Evolutionary conservation across 2,888 invertebrate species (phyloP).

Genomic region (Tetramorium bicarinatum): DNA sequence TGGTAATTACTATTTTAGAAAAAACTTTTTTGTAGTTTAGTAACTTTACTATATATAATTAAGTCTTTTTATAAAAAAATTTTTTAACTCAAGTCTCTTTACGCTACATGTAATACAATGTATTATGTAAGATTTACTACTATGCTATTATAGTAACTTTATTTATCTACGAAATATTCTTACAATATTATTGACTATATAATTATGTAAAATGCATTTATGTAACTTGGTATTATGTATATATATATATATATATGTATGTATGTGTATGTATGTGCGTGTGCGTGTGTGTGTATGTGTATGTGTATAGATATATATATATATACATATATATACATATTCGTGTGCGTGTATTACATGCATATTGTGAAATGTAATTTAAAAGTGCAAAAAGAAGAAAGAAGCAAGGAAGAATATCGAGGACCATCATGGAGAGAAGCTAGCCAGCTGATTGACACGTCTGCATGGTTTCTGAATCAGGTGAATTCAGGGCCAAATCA

Average conservation of each 20-base stretch:
- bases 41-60: not conserved
- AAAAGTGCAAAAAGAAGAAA: constrained; percentile 82
- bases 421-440: constrained; percentile 78
- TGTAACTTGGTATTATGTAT: constrained; percentile 53
- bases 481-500: constrained; percentile 86
- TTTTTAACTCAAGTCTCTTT: constrained; percentile 3
- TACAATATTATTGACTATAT: constrained; percentile 63
- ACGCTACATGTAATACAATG: not conserved
- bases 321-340: constrained; percentile 48
- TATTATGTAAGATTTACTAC: constrained; percentile 48
- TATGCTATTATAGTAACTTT: not conserved
- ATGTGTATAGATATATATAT: too few species aligned
- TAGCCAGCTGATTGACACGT: constrained; percentile 80
- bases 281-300: constrained; percentile 37
- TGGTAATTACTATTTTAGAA: not conserved
- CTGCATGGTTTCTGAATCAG: constrained; percentile 85
- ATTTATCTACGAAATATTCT: constrained; percentile 45
- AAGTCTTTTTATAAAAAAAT: not conserved
- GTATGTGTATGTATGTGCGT: constrained; percentile 16
- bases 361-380: constrained; percentile 71
- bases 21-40: constrained; percentile 8
- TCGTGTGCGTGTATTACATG: constrained; percentile 42
- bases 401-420: constrained; percentile 73
- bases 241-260: constrained; percentile 50
- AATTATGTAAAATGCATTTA: constrained; percentile 67